Conservation (phyloP, 2,797 vertebrate genomes). For the Mastacembelus armatus region DNA sequence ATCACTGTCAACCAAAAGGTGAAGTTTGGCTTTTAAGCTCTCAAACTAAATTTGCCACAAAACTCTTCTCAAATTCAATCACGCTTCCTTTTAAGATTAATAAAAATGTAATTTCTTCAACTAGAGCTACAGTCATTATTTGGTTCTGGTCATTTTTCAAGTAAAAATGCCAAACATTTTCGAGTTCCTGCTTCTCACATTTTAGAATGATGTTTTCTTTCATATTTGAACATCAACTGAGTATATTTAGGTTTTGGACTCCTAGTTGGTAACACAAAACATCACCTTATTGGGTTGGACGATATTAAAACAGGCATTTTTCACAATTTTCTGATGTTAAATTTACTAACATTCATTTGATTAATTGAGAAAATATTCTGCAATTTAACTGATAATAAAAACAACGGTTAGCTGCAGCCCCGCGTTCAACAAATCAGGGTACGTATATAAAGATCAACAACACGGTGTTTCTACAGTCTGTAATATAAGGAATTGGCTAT, state of each 20-base stretch:
- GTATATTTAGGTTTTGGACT: neutral
- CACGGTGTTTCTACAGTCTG: neutral
- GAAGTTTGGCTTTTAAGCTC: neutral
- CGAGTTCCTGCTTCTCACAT: neutral
- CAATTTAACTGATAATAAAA: neutral
- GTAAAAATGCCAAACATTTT: neutral
- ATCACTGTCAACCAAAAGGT: neutral
- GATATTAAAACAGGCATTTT: neutral
- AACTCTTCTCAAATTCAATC: neutral
- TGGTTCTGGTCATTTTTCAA: neutral
- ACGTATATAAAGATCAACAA: neutral
- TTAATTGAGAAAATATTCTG: too few relatives aligned
- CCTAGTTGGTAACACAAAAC: neutral
- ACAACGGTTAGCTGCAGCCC: neutral
- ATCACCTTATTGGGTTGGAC: neutral
- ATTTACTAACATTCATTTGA: neutral
- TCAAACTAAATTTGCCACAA: too few relatives aligned
- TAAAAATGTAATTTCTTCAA: neutral
- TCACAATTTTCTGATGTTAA: neutral
- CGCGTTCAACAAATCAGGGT: neutral
- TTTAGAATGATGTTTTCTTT: neutral
- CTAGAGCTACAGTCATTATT: neutral
- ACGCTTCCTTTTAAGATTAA: constrained; percentile 1
- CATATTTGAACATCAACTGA: neutral
- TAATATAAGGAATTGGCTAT: constrained; percentile 15